Conservation (phyloP, 1,140 invertebrate species). For the Acromyrmex echinatior region DNA sequence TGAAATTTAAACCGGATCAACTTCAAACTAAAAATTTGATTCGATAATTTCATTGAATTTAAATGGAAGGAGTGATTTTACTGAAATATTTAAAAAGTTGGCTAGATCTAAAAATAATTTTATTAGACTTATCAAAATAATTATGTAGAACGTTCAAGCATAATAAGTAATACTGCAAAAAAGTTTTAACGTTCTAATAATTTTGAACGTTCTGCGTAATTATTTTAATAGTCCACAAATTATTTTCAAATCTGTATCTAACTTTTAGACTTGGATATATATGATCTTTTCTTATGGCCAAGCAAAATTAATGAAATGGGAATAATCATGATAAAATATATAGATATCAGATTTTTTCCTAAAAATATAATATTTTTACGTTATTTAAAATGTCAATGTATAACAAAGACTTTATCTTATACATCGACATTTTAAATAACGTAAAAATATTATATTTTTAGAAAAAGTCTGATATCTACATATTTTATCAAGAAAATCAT, state of each 20-base stretch:
- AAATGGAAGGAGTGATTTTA: neutral
- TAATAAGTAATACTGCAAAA: no score
- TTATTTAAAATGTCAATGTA: neutral
- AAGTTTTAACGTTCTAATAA: no score
- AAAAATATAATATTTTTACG: neutral
- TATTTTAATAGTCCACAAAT: no score
- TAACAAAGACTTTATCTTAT: neutral
- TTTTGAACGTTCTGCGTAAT: no score
- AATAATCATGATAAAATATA: neutral
- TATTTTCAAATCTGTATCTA: no score
- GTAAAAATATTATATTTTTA: neutral
- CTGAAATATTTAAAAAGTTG: no score
- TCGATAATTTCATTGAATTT: neutral
- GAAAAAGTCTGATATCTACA: neutral
- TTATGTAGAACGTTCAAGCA: no score
- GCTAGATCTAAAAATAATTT: no score
- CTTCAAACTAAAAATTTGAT: neutral
- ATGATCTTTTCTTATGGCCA: neutral
- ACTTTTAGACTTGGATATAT: neutral
- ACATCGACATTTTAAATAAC: neutral
- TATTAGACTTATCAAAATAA: no score
- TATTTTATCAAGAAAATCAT: neutral
- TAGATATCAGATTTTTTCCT: neutral
- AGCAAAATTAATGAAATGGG: neutral
- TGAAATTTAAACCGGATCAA: neutral